Evolutionary conservation across 2,797 vertebrate genomes (phyloP).

Genomic region (Sarcoramphus papa): DNA sequence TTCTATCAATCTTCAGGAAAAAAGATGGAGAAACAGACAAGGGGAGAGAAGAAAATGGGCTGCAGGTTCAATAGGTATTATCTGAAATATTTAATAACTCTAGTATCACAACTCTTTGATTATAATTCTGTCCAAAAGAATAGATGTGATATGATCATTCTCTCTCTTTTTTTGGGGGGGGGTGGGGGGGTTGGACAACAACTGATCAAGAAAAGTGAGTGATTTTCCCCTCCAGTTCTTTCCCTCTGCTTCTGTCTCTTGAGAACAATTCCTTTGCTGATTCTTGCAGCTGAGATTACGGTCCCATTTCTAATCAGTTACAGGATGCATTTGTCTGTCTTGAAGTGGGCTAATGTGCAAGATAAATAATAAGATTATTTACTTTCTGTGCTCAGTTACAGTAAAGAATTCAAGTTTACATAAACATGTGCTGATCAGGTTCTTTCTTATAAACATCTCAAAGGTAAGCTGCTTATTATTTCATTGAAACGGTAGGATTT

Average conservation of each 20-base stretch:
- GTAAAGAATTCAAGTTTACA: not conserved
- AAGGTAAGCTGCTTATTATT: not conserved
- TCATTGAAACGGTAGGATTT: not conserved
- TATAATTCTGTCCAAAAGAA: not conserved
- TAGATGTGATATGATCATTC: not conserved
- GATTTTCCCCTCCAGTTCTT: conserved; percentile 19
- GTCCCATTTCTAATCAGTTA: conserved; percentile 13
- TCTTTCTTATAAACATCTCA: not conserved
- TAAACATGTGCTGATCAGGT: not conserved
- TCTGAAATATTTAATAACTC: conserved; percentile 10
- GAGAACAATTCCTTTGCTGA: conserved; percentile 34
- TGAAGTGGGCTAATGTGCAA: not conserved
- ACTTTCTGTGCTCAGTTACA: not conserved
- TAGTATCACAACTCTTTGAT: not conserved
- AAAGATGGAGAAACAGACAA: not conserved
- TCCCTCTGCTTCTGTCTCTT: conserved; percentile 6
- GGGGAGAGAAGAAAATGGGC: not conserved
- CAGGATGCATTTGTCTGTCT: not conserved
- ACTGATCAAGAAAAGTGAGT: conserved; percentile 1
- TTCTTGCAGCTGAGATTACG: not conserved
- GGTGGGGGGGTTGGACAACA: not conserved
- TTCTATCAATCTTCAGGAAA: not conserved
- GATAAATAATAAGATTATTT: conserved; percentile 18
- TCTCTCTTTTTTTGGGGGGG: too few relatives aligned
- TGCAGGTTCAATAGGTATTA: not conserved